Evolutionary conservation across 2,113 vertebrate species (phyloP), one percentile per base, ranked within the genome.

Genomic region (Grus americana): DNA sequence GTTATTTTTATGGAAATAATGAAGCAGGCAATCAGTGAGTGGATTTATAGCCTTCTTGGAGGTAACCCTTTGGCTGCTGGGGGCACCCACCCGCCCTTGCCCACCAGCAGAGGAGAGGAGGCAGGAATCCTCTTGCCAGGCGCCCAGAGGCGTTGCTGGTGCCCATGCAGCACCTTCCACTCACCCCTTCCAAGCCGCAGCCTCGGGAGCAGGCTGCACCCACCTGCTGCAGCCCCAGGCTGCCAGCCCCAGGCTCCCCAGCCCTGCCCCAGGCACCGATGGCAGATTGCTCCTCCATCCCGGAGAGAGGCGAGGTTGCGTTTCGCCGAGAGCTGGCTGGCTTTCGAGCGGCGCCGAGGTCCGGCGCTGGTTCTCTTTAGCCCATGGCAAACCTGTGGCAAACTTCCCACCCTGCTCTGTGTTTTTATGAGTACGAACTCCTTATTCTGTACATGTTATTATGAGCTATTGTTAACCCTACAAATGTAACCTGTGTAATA

Each of bases 351-450:
- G 9, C 20, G 14, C 54, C 18, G 3, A 32, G 67, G 67, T 32
- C 32, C 16, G 23, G 32, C 4, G 55, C 59, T 20, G 55, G 34
- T 88, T 79, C 81, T 58, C 50, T 59, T 62, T 42, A 74, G 63
- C 90, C 92, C 40, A 0, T 5, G 54, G 87, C 68, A 67, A 93
- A 85, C 10, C 18, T 22, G 12, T 11, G 12, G 68, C 89, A 26
- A 21, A 58, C 59, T 32, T 44, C 40, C 59, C 88, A n/a, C 88
- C 94, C 75, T 80, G 85, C 94, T 94, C 80, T 14, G 50, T 88
- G 88, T 86, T 93, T 91, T 94, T 88, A 95, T 74, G 93, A 92
- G 93, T 70, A 63, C 1, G 5, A 94, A 83, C 88, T 97, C 90
- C 68, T 94, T 57, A 5, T 81, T 88, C 88, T n/a, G 62, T 81